phyloP scores from a whole-genome alignment of 2,113 vertebrate genomes.

The Urocitellus parryii region DNA sequence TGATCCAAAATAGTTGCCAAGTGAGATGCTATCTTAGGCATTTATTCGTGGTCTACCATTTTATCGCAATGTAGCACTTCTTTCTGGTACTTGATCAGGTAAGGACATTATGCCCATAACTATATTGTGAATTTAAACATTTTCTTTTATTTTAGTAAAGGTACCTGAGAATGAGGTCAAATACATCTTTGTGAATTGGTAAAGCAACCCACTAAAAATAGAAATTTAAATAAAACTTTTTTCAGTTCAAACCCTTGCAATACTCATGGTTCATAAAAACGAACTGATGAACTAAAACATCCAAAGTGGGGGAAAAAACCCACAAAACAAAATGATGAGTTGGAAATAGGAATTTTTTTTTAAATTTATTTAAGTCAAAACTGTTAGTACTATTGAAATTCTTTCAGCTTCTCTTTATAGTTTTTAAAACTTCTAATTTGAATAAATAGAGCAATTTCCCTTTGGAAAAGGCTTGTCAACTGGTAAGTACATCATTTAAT shows the following conservation, averaged over 20 bases:
- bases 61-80: background rate
- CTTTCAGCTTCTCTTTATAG: background rate
- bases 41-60: background rate
- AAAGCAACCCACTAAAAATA: background rate
- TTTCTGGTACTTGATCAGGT: background rate
- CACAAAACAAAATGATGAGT: background rate
- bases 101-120: background rate
- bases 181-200: background rate
- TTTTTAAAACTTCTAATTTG: background rate
- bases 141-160: background rate
- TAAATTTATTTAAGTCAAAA: conserved; percentile 14
- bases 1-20: background rate
- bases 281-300: background rate
- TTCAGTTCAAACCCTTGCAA: background rate
- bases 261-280: background rate
- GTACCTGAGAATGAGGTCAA: background rate
- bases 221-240: background rate
- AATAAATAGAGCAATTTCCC: background rate
- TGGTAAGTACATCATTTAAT: background rate
- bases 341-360: background rate
- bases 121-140: background rate
- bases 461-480: background rate
- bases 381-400: background rate
- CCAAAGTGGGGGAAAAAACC: background rate
- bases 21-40: background rate